These are phyloP conservation scores for Drosophila acutilabella DNA, from an alignment of 2,888 invertebrate genomes.

Conservation along the genomic window DNA sequence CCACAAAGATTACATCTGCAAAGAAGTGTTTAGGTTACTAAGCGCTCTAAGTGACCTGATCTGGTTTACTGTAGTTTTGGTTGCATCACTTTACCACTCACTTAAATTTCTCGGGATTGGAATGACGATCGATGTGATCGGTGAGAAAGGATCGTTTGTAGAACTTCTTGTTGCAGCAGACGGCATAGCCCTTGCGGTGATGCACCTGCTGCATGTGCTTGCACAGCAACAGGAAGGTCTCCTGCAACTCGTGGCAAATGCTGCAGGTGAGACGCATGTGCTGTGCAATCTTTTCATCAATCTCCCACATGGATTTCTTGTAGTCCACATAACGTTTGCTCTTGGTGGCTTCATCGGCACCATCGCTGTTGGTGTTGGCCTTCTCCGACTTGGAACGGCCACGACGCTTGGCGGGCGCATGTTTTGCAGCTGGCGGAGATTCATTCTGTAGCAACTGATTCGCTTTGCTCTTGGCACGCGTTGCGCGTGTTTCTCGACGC, in stretches of 20 bases:
- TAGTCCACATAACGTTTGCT: slow-evolving; percentile 54
- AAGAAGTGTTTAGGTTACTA: no score
- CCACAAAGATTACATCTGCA: slow-evolving; percentile 76
- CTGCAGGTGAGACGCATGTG: slow-evolving; percentile 83
- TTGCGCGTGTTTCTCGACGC: slow-evolving; percentile 63
- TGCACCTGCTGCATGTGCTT: slow-evolving; percentile 77
- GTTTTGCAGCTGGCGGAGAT: slow-evolving; percentile 15
- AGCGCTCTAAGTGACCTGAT: no score
- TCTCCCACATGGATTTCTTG: slow-evolving; percentile 70
- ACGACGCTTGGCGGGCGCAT: slow-evolving; percentile 19
- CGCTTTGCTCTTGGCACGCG: slow-evolving; percentile 57
- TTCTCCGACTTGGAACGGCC: slow-evolving; percentile 31
- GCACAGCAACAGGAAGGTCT: slow-evolving; percentile 76
- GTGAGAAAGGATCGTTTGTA: slow-evolving; percentile 82
- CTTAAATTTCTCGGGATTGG: slow-evolving; percentile 84
- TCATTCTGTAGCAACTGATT: slow-evolving; percentile 8
- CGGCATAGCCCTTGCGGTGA: slow-evolving; percentile 78
- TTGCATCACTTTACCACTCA: slow-evolving; percentile 63
- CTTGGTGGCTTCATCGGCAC: slow-evolving; percentile 16
- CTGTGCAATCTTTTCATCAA: slow-evolving; percentile 80
- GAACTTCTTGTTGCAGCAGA: slow-evolving; percentile 84
- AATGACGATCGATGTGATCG: slow-evolving; percentile 83
- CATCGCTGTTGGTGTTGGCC: background rate
- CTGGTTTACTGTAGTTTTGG: background rate
- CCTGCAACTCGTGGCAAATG: slow-evolving; percentile 72